Conservation (phyloP, 2,888 invertebrate species). For the Ennomos fuscantarius region DNA sequence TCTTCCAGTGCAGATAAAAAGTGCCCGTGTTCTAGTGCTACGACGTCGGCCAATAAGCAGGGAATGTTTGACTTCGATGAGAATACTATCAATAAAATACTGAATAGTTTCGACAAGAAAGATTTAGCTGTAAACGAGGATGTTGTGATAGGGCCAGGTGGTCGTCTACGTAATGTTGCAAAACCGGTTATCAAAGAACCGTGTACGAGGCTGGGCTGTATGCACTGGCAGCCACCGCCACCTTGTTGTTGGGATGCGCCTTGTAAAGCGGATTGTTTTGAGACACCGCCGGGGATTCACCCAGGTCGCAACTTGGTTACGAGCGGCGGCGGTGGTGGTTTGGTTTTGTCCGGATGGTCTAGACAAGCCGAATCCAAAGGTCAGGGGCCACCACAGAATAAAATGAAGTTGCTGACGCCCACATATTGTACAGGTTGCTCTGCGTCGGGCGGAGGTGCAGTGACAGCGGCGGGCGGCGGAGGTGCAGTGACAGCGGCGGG, state of each 20-base stretch:
- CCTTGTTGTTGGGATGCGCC: slow-evolving; percentile 75
- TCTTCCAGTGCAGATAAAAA: slow-evolving; percentile 29
- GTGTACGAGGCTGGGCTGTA: slow-evolving; percentile 68
- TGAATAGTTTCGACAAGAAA: slow-evolving; percentile 58
- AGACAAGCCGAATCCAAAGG: slow-evolving; percentile 9
- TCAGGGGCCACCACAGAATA: slow-evolving; percentile 39
- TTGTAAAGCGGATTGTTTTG: slow-evolving; percentile 77
- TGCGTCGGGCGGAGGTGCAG: slow-evolving; percentile 50
- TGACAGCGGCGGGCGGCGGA: slow-evolving; percentile 48
- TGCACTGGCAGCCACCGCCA: slow-evolving; percentile 73
- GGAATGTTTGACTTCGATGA: slow-evolving; percentile 61
- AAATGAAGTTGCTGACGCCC: slow-evolving; percentile 61
- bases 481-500: slow-evolving; percentile 50
- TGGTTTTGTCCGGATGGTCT: slow-evolving; percentile 19
- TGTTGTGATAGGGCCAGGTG: slow-evolving; percentile 50
- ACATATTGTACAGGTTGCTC: slow-evolving; percentile 73
- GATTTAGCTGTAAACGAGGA: slow-evolving; percentile 47
- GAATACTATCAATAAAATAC: slow-evolving; percentile 55
- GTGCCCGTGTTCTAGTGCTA: slow-evolving; percentile 46
- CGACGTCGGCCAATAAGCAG: slow-evolving; percentile 38
- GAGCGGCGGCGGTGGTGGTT: slow-evolving; percentile 41
- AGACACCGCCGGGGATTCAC: slow-evolving; percentile 61
- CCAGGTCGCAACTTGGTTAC: slow-evolving; percentile 61
- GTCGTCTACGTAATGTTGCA: slow-evolving; percentile 47
- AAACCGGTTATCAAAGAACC: slow-evolving; percentile 53